Conservation (phyloP, 2,113 vertebrate genomes). For the Hippocampus zosterae region DNA sequence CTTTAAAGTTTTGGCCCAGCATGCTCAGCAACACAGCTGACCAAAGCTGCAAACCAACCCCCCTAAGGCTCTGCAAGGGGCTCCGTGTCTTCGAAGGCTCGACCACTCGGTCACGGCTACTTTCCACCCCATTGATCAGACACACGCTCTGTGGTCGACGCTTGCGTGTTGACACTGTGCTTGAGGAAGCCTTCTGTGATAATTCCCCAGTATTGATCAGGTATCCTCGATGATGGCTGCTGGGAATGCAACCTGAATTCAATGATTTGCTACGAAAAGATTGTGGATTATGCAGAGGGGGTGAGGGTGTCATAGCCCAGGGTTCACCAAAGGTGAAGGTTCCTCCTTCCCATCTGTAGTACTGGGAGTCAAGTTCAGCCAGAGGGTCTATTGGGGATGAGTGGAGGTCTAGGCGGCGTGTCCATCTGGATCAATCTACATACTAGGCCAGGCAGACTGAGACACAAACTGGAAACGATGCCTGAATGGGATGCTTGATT, state of each 20-base stretch:
- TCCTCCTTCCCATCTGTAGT: slow-evolving; percentile 68
- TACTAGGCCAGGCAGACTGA: slow-evolving; percentile 62
- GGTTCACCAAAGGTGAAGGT: slow-evolving; percentile 69
- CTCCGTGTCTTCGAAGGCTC: background rate
- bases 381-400: slow-evolving; percentile 60
- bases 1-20: slow-evolving; percentile 62
- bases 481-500: slow-evolving; percentile 53
- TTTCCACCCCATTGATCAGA: slow-evolving; percentile 62
- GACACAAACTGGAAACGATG: slow-evolving; percentile 33
- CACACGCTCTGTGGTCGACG: slow-evolving; percentile 30
- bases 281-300: slow-evolving; percentile 21
- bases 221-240: slow-evolving; percentile 61
- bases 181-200: slow-evolving; percentile 68
- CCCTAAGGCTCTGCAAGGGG: background rate
- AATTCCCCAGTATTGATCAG: slow-evolving; percentile 68
- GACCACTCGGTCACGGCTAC: slow-evolving; percentile 39
- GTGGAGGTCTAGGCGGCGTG: slow-evolving; percentile 61
- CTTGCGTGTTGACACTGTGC: slow-evolving; percentile 64
- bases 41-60: slow-evolving; percentile 38
- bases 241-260: slow-evolving; percentile 57
- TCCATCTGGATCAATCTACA: slow-evolving; percentile 76
- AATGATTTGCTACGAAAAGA: slow-evolving; percentile 52
- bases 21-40: slow-evolving; percentile 53
- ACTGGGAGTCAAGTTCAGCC: slow-evolving; percentile 76
- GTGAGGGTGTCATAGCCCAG: slow-evolving; percentile 38